A percentile compares a stretch with the other conserved stretches of the same genome.
These are phyloP conservation scores for Calephelis nemesis DNA, from an alignment of 1,140 invertebrate species.

Conservation along the genomic window DNA sequence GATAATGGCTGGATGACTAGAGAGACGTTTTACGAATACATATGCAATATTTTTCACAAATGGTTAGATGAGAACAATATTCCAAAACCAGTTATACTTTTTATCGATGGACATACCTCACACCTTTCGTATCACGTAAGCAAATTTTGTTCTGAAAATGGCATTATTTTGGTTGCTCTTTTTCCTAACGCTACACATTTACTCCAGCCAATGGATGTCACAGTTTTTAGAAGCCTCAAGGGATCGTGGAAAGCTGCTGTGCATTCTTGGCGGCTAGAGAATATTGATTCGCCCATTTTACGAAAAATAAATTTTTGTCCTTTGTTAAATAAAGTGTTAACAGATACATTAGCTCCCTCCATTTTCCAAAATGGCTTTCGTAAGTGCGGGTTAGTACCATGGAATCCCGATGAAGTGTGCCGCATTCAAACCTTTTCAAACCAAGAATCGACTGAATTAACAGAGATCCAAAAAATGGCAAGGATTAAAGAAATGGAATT, in stretches of 20 bases:
- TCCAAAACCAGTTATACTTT: constrained; percentile 22
- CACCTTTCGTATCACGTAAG: constrained; percentile 21
- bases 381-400: constrained; percentile 1
- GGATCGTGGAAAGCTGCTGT: constrained; percentile 8
- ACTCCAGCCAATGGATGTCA: constrained; percentile 31
- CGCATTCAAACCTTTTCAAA: neutral
- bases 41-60: constrained; percentile 25
- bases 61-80: constrained; percentile 24
- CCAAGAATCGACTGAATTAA: neutral
- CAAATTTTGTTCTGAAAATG: constrained; percentile 22
- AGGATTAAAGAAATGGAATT: constrained; percentile 14
- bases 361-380: constrained; percentile 20
- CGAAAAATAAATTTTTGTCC: constrained; percentile 24
- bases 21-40: constrained; percentile 25
- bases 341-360: constrained; percentile 23
- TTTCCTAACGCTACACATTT: constrained; percentile 26
- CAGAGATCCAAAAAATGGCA: neutral
- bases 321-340: constrained; percentile 24
- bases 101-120: too few species aligned
- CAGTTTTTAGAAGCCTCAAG: constrained; percentile 16
- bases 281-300: constrained; percentile 20
- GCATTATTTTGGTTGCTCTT: constrained; percentile 3
- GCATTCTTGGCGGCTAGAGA: constrained; percentile 19
- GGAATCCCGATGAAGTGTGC: constrained; percentile 16
- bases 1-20: constrained; percentile 27